Evolutionary conservation across 2,888 invertebrate species (phyloP).

Genomic region (Aricia artaxerxes): DNA sequence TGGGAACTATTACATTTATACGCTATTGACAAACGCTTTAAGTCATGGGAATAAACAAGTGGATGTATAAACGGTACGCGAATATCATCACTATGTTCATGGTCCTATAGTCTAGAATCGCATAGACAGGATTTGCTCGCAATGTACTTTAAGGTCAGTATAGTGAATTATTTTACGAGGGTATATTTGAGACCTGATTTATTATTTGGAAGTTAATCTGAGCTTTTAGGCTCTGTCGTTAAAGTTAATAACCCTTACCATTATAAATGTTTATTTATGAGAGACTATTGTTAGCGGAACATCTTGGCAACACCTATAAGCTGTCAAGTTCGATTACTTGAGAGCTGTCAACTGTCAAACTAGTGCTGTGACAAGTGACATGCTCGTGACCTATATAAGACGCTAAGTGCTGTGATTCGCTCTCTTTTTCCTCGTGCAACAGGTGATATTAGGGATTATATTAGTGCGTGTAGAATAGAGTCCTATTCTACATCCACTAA

Average conservation of each 20-base stretch:
- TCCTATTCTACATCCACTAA: no score
- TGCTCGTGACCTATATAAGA: no score
- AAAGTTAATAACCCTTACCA: neutral
- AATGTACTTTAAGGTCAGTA: conserved; percentile 20
- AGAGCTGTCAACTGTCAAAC: no score
- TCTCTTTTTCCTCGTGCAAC: no score
- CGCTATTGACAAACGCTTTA: conserved; percentile 25
- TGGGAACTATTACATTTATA: conserved; percentile 27
- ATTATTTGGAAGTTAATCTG: neutral
- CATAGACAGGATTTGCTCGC: neutral
- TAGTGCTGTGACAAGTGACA: no score
- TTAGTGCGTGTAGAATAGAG: no score
- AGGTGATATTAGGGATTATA: no score
- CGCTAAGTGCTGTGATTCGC: no score
- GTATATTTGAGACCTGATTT: conserved; percentile 4
- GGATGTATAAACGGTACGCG: neutral
- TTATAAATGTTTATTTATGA: neutral
- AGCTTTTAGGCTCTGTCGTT: neutral
- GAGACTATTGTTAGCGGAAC: no score
- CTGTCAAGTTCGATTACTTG: no score
- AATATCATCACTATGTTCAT: neutral
- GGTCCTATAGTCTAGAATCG: neutral
- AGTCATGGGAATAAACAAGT: conserved; percentile 24
- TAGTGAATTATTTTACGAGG: conserved; percentile 16
- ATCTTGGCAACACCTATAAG: no score